phyloP scores from a whole-genome alignment of 2,888 invertebrate species.

The Stomorhina lunata region DNA sequence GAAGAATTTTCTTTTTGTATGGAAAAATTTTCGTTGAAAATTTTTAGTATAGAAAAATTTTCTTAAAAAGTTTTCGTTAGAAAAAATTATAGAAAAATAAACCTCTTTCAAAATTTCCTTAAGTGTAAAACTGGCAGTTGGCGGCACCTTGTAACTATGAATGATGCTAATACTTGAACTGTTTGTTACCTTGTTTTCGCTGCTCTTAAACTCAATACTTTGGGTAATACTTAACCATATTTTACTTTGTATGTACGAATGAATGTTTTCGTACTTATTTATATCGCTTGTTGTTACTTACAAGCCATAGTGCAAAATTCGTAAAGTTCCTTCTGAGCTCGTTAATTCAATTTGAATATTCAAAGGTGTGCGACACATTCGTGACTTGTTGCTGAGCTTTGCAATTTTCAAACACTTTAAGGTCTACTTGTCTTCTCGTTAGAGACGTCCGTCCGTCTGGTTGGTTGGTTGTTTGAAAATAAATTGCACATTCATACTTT shows the following conservation, averaged over 20 bases:
- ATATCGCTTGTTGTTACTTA: conserved; percentile 32
- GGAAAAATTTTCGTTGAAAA: no score
- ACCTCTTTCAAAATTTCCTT: neutral
- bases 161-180: conserved; percentile 56
- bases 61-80: no score
- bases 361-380: conserved; percentile 67
- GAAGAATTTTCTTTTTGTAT: no score
- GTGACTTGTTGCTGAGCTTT: conserved; percentile 63
- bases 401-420: conserved; percentile 60
- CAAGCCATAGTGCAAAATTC: conserved; percentile 33
- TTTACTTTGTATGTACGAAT: neutral
- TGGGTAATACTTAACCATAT: neutral
- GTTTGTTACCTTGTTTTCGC: conserved; percentile 35
- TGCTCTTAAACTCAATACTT: conserved; percentile 8
- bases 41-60: no score
- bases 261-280: neutral
- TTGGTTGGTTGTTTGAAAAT: neutral
- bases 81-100: neutral
- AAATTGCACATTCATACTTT: conserved; percentile 27
- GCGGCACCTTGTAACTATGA: conserved; percentile 54
- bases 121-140: conserved; percentile 27
- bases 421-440: conserved; percentile 44
- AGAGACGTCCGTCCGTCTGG: conserved; percentile 49
- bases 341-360: conserved; percentile 66
- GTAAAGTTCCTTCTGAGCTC: conserved; percentile 59